Base-by-base conservation (phyloP, 2,888 invertebrate species). In the Folsomia manolachei region DNA sequence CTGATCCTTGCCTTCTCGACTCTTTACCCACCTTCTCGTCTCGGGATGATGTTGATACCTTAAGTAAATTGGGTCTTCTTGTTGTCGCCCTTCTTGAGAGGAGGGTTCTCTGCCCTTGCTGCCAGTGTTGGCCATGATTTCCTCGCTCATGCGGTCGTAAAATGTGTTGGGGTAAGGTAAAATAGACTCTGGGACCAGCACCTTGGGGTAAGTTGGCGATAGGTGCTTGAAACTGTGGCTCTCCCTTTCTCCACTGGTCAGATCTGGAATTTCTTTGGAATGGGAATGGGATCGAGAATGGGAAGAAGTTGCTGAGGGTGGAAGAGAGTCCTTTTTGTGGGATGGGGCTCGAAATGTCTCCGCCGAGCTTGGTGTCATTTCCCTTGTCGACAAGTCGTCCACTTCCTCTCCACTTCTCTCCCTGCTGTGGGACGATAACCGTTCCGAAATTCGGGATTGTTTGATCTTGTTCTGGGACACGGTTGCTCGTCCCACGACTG, bases 401-500 rank as follows among this genome's bases (percentile, higher is more conserved):
- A 39, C 39, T 14, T 39, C 39, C 39, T 39, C 39, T 14, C 4
- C 39, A 14, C 39, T 39, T 39, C 39, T 39, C 39, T 56, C 56
- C 19, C n/a, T 18, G 56, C 56, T 56, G n/a, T n/a, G n/a, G 39
- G 7, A 9, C 11, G 56, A n/a, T 4, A 56, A 56, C 18, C 18
- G 18, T 56, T 56, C 56, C 4, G 56, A 56, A 56, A 56, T 56
- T 21, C 56, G 56, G 56, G 56, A 56, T n/a, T 56, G 56, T 18
- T 7, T 7, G 56, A 7, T 14, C 18, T 14, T 2, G n/a, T 39
- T 52, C n/a, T 52, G 19, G 7, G 7, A 1, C 21, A 66, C 39
- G 11, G 52, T 24, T n/a, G 65, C 23, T 19, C 21, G 51, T 1
- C 65, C 75, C 14, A 68, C 65, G 72, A 71, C 71, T 61, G 75